These are phyloP conservation scores for Trachythela sp. DNA, from an alignment of 64 coral and sea anemone species.

Conservation along the genomic window DNA sequence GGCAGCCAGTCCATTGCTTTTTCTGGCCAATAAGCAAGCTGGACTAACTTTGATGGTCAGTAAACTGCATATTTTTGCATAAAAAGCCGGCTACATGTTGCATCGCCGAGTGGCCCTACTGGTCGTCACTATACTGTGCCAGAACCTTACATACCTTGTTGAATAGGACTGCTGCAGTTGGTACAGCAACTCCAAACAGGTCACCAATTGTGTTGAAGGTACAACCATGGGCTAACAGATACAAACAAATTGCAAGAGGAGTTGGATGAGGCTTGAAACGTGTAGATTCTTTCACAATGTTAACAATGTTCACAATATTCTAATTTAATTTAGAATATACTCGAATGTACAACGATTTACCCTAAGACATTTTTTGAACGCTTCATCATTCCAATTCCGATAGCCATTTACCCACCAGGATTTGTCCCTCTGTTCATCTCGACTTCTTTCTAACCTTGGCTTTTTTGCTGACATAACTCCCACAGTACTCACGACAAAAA, in stretches of 20 bases:
- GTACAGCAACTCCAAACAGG: slow-evolving; percentile 17
- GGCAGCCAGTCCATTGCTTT: too few relatives aligned
- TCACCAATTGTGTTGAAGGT: not conserved
- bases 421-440: slow-evolving; percentile 29
- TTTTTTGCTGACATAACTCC: slow-evolving; percentile 35
- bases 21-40: too few relatives aligned
- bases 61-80: too few relatives aligned
- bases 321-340: slow-evolving; percentile 49
- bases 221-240: slow-evolving; percentile 36
- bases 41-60: too few relatives aligned
- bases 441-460: slow-evolving; percentile 33
- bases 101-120: too few relatives aligned
- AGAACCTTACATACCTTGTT: not conserved
- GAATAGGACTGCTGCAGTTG: not conserved
- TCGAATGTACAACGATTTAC: slow-evolving; percentile 28
- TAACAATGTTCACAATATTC: too few relatives aligned
- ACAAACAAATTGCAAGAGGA: slow-evolving; percentile 35
- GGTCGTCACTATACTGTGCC: too few relatives aligned
- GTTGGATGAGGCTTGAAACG: slow-evolving; percentile 34
- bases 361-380: slow-evolving; percentile 38
- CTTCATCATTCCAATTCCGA: slow-evolving; percentile 32
- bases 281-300: slow-evolving; percentile 41
- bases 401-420: slow-evolving; percentile 47
- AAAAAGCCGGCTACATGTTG: too few relatives aligned
- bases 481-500: not conserved